Percentiles rank a stretch among this genome's conserved stretches.
phyloP scores from a whole-genome alignment of 2,888 invertebrate genomes.

The Steinernema scapterisci region DNA sequence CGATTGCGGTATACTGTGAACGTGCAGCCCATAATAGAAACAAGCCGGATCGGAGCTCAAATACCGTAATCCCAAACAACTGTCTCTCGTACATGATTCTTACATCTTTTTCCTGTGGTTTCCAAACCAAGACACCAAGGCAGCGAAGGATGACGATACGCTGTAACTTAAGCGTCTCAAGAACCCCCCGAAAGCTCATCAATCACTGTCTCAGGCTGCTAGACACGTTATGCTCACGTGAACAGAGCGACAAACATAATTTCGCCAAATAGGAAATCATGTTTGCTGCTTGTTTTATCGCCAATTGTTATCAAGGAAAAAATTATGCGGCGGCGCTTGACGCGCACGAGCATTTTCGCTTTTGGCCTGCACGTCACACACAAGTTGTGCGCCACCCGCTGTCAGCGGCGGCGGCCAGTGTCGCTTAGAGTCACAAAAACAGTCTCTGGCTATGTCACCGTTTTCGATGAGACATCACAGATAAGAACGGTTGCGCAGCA shows the following conservation, averaged over 20 bases:
- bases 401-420: too few species aligned
- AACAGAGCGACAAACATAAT: not conserved
- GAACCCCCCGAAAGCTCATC: not conserved
- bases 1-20: not conserved
- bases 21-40: not conserved
- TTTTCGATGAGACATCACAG: too few species aligned
- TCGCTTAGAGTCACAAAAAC: too few species aligned
- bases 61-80: not conserved
- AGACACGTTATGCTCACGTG: constrained; percentile 7
- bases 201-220: not conserved
- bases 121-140: not conserved
- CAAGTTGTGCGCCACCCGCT: too few species aligned
- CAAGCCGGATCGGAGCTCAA: not conserved
- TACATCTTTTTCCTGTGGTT: not conserved
- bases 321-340: not conserved
- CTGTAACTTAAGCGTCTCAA: not conserved
- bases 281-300: not conserved
- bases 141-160: not conserved
- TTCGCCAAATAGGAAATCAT: constrained; percentile 8
- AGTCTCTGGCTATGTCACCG: too few species aligned
- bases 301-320: constrained; percentile 7
- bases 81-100: not conserved
- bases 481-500: too few species aligned
- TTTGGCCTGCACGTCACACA: not conserved
- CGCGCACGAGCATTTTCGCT: not conserved